Evolutionary conservation across 2,888 invertebrate species (phyloP), one percentile per base, ranked within the genome.

Genomic region (Corbicula japonica): DNA sequence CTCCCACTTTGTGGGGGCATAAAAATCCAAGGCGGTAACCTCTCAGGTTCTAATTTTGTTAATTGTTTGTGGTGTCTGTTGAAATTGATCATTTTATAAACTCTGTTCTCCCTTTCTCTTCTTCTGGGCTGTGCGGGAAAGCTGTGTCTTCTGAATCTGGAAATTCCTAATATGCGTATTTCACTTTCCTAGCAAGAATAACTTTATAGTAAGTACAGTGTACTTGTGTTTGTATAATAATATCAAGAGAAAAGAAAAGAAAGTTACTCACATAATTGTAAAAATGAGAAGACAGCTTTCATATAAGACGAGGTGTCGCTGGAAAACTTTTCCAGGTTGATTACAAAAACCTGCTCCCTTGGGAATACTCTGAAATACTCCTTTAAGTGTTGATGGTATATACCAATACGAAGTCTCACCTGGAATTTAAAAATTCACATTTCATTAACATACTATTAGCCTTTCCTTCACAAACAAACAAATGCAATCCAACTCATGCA

Each of bases 311-410:
- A 41, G 6, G 82, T 76, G 46, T 86, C 61, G 12, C 68, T 71
- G 3, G 86, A 71, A 41, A 86, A 87, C 18, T 89, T 86, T 54
- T 87, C 86, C 38, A 85, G 80, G 44, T 82, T 82, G 10, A 87
- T 35, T 1, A 89, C 74, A 35, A 87, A 54, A 10, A 89, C 66
- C 63, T 86, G 87, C 0, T 77, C 30, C 21, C 66, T 52, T n/a
- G 86, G 81, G 48, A 89, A 89, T 10, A 87, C 86, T 4, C 84
- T 56, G 0, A 85, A 73, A 75, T 83, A 89, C 69, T 87, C 81
- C 23, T 76, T 61, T 41, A 89, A 60, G 54, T 85, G 86, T 6
- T 80, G 58, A 10, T 75, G 75, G 62, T 87, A 89, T 65, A 89
- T 77, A 2, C 88, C 86, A 5, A 84, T 82, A n/a, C 80, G 72